phyloP scores from a whole-genome alignment of 2,113 vertebrate species.

The Chrysochloris asiatica region DNA sequence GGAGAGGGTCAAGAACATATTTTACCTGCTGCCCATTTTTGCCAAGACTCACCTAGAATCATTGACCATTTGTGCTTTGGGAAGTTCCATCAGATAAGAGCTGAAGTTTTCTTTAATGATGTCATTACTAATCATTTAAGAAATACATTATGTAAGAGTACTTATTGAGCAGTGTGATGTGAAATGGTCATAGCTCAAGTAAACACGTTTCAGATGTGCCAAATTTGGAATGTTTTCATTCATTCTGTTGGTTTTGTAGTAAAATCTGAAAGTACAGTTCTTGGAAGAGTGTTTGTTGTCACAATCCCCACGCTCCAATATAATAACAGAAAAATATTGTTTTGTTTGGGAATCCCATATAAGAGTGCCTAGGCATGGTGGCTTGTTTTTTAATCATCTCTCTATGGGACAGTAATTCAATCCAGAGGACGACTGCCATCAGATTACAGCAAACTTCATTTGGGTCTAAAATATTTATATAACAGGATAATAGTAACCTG shows the following conservation, averaged over 20 bases:
- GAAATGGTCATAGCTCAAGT: conserved; percentile 52
- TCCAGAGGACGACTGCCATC: conserved; percentile 49
- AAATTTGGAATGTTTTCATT: conserved; percentile 62
- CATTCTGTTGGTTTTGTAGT: conserved; percentile 50
- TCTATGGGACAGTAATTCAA: conserved; percentile 62
- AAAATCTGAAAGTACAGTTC: conserved; percentile 64
- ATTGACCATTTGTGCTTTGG: neutral
- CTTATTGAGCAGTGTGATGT: conserved; percentile 56
- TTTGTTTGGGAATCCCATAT: conserved; percentile 63
- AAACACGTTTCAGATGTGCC: conserved; percentile 61
- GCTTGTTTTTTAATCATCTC: conserved; percentile 68
- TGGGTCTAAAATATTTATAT: conserved; percentile 38
- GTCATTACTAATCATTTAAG: conserved; percentile 71
- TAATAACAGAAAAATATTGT: conserved; percentile 50
- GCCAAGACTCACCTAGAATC: neutral
- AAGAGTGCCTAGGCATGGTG: conserved; percentile 28
- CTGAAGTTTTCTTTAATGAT: conserved; percentile 68
- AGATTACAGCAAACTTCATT: conserved; percentile 50
- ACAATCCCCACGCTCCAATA: conserved; percentile 23
- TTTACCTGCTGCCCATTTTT: conserved; percentile 26
- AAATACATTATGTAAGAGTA: conserved; percentile 69
- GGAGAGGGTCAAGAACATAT: neutral
- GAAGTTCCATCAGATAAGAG: conserved; percentile 53
- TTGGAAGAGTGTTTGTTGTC: conserved; percentile 40
- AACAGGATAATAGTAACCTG: neutral